Conservation (phyloP, 1,140 invertebrate species). For the Holcopasites calliopsidis region DNA sequence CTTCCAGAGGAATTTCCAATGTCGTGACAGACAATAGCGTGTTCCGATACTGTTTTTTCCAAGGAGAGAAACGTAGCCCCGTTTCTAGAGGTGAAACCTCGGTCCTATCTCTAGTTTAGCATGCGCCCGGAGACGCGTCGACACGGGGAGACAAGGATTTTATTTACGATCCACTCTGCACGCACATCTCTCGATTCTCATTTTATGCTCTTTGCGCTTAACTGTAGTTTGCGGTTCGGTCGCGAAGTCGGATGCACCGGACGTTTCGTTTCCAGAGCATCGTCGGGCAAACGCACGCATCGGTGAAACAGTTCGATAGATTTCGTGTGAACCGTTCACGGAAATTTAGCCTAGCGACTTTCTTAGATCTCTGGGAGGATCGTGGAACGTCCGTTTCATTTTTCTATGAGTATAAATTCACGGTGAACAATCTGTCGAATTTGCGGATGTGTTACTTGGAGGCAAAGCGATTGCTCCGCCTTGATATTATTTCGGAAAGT, state of each 20-base stretch:
- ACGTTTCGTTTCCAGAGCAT: conserved; percentile 38
- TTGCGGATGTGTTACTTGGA: too few species aligned
- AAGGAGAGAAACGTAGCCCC: not conserved
- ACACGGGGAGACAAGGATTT: conserved; percentile 62
- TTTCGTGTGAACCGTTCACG: not conserved
- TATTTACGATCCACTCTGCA: conserved; percentile 66
- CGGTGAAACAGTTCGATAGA: not conserved
- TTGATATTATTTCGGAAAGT: not conserved
- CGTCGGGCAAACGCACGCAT: conserved; percentile 15
- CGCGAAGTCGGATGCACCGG: conserved; percentile 59
- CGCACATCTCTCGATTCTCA: conserved; percentile 64
- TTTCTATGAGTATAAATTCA: not conserved
- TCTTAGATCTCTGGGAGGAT: not conserved
- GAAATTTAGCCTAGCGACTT: not conserved
- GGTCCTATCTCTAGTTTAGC: conserved; percentile 22
- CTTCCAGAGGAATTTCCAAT: too few species aligned
- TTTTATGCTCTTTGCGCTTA: conserved; percentile 70
- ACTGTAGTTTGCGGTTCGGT: conserved; percentile 73
- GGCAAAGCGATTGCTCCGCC: not conserved
- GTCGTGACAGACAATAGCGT: not conserved
- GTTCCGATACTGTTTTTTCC: not conserved
- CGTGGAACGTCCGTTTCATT: not conserved
- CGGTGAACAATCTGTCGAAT: not conserved
- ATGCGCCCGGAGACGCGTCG: conserved; percentile 36
- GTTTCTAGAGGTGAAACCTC: not conserved